Percentiles rank a stretch among this genome's conserved stretches.
These are phyloP conservation scores for Cephus rjabovi DNA, from an alignment of 2,888 invertebrate species.

Conservation along the genomic window DNA sequence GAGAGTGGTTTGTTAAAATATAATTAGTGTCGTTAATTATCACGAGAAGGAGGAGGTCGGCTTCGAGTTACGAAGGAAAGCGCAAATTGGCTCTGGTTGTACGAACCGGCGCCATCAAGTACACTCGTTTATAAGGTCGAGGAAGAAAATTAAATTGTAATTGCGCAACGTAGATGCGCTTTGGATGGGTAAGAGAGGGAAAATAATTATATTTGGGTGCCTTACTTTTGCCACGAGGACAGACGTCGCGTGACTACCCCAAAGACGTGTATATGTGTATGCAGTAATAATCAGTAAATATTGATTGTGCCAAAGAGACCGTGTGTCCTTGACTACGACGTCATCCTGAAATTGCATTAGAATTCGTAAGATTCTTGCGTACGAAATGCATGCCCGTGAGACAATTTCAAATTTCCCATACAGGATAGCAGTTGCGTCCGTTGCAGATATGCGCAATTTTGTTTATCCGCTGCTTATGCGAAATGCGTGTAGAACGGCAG, in stretches of 20 bases:
- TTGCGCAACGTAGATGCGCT: constrained; percentile 42
- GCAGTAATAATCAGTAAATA: constrained; percentile 45
- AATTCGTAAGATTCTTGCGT: no score
- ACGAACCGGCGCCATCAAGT: constrained; percentile 41
- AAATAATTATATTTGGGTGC: constrained; percentile 51
- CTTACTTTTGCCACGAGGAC: constrained; percentile 42
- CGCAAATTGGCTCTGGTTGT: constrained; percentile 27
- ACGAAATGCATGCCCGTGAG: no score
- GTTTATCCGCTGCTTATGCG: no score
- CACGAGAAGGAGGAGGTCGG: constrained; percentile 26
- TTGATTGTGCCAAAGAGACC: constrained; percentile 31
- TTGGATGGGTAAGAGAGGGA: constrained; percentile 44
- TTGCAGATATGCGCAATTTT: no score
- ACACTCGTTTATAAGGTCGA: constrained; percentile 47
- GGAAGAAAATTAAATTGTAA: constrained; percentile 52
- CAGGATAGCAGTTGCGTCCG: no score
- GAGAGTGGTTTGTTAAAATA: constrained; percentile 43
- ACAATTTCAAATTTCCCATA: no score
- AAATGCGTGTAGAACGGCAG: no score
- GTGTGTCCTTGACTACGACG: not conserved
- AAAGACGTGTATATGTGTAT: constrained; percentile 21
- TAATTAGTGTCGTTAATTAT: constrained; percentile 45
- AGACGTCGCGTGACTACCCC: not conserved
- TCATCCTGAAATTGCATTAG: no score
- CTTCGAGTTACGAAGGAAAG: constrained; percentile 36